These are phyloP conservation scores for Drosophila crucigera DNA, from an alignment of 2,888 invertebrate genomes.

Conservation along the genomic window DNA sequence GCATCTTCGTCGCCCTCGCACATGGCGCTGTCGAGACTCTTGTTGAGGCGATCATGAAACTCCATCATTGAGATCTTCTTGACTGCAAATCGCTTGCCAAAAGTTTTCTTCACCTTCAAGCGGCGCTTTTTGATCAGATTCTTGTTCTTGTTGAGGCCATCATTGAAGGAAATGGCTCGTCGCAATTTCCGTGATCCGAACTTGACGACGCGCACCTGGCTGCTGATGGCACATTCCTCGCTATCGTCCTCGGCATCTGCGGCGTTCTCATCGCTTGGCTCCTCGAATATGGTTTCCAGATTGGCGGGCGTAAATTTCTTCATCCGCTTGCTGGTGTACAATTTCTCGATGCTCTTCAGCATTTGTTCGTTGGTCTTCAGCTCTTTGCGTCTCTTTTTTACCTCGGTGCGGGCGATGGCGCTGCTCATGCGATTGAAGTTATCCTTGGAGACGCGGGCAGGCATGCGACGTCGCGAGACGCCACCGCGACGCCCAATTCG, in stretches of 20 bases:
- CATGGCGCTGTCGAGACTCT: conserved; percentile 79
- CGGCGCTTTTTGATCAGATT: conserved; percentile 80
- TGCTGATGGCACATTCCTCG: conserved; percentile 65
- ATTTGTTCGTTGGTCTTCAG: conserved; percentile 56
- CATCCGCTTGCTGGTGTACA: conserved; percentile 79
- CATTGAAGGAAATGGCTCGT: conserved; percentile 78
- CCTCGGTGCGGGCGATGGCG: conserved; percentile 73
- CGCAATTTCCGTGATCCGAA: conserved; percentile 78
- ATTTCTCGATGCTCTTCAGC: conserved; percentile 76
- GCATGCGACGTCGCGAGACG: conserved; percentile 75
- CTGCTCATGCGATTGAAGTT: conserved; percentile 79
- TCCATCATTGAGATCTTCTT: conserved; percentile 83
- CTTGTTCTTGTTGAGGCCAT: conserved; percentile 81
- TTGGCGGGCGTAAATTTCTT: conserved; percentile 81
- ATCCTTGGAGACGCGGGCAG: conserved; percentile 78
- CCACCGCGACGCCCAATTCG: conserved; percentile 50
- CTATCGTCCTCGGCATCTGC: conserved; percentile 72
- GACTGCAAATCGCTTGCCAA: conserved; percentile 75
- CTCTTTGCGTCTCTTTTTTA: conserved; percentile 66
- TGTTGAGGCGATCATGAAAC: conserved; percentile 81
- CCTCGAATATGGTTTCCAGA: conserved; percentile 83
- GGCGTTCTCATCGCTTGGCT: conserved; percentile 73
- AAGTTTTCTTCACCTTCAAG: conserved; percentile 81
- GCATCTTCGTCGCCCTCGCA: conserved; percentile 55
- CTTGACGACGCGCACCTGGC: conserved; percentile 70